Base-by-base conservation (phyloP, 92 coral and sea anemone genomes). In the Desmophyllum pertusum region DNA sequence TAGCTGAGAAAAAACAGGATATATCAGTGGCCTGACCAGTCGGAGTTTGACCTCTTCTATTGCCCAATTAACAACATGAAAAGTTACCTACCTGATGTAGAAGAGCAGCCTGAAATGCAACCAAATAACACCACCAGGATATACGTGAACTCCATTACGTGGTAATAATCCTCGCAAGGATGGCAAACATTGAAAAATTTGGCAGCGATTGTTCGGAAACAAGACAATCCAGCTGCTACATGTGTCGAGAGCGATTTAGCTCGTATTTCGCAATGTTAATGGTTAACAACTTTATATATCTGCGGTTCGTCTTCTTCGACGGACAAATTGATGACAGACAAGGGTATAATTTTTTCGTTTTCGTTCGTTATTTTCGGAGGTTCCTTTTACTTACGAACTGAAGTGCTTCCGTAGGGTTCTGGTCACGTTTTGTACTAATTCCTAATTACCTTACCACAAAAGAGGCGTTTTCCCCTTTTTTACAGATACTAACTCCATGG, bases 121-220 rank as follows among this genome's bases (percentile, higher is more conserved):
- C 65, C 2, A 3, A 75, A 0, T 29, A 75, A 18, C n/a, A 25
- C 21, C 64, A 51, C 63, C 64, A 51, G 23, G 19, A 50, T 50
- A 52, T 5, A 50, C 19, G 50, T 75, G 63, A 19, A 19, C 65
- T 75, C 79, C 79, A 75, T 75, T 31, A 10, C 65, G 23, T 42
- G 31, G 51, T 31, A 37, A 42, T 39, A 21, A 41, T 19, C n/a
- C 38, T 25, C 39, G 6, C 67, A 17, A 33, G 27, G 31, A 25
- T 8, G 65, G 10, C 7, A 6, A 27, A 3, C 31, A 25, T 29
- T 10, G 65, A 59, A 27, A n/a, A 27, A 8, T 10, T 15, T 25
- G 25, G 13, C 65, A 59, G 35, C 31, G 35, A 25, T 21, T 18
- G 21, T 21, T 48, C 35, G 35, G 10, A 17, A 59, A 59, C 10